Conservation (phyloP, 1,140 invertebrate genomes). For the Mercenaria mercenaria region DNA sequence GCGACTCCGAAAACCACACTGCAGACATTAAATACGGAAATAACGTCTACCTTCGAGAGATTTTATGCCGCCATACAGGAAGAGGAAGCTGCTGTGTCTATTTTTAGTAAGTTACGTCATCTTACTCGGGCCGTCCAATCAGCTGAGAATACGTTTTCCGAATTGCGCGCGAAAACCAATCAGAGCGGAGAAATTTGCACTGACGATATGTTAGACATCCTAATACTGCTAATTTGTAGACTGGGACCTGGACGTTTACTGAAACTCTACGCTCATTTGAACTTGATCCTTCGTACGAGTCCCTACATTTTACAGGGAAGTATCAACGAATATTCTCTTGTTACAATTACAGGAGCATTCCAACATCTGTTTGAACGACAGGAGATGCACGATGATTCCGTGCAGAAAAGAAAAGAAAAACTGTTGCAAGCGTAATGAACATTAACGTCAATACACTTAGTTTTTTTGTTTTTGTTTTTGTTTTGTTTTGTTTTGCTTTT, state of each 20-base stretch:
- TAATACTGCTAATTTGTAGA: slow-evolving; percentile 44
- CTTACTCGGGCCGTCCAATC: slow-evolving; percentile 37
- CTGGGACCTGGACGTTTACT: slow-evolving; percentile 9
- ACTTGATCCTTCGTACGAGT: slow-evolving; percentile 19
- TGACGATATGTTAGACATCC: slow-evolving; percentile 52
- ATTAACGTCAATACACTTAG: too few species aligned
- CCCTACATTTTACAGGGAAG: slow-evolving; percentile 46
- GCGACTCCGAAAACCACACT: background rate
- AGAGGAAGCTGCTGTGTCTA: background rate
- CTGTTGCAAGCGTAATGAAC: too few species aligned
- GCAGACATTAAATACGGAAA: background rate
- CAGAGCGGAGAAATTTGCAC: background rate
- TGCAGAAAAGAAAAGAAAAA: too few species aligned
- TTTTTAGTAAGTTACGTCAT: slow-evolving; percentile 37
- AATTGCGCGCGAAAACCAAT: background rate
- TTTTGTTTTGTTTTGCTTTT: too few species aligned
- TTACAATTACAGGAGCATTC: slow-evolving; percentile 26
- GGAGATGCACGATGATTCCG: background rate
- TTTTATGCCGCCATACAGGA: slow-evolving; percentile 2
- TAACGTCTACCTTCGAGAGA: background rate
- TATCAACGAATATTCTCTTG: slow-evolving; percentile 44
- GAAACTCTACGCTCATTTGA: slow-evolving; percentile 44
- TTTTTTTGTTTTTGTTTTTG: too few species aligned
- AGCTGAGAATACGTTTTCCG: background rate
- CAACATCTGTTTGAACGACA: slow-evolving; percentile 56